Percentiles rank a stretch among this genome's conserved stretches.
These are phyloP conservation scores for Sceliomorpha sp. DNA, from an alignment of 2,888 invertebrate species.

Conservation along the genomic window DNA sequence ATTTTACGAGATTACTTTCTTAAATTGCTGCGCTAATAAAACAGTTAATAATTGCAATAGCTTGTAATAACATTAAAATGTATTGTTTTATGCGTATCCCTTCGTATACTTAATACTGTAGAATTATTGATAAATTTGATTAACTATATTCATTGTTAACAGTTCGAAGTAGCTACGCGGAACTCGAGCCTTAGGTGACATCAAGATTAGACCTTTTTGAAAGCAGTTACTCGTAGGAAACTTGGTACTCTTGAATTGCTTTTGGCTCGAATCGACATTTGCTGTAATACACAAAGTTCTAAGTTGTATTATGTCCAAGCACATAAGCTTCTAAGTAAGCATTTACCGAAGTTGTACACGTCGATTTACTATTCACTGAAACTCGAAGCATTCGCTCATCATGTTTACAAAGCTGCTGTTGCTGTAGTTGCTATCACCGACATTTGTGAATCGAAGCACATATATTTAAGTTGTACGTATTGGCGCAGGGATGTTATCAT, in stretches of 20 bases:
- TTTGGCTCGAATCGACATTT: constrained; percentile 35
- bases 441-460: too few relatives aligned
- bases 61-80: too few relatives aligned
- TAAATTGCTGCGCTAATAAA: too few relatives aligned
- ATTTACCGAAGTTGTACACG: constrained; percentile 13
- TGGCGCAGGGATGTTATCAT: too few relatives aligned
- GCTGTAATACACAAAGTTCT: constrained; percentile 38
- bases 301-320: constrained; percentile 41
- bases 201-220: constrained; percentile 40
- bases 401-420: not conserved
- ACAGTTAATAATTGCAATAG: too few relatives aligned
- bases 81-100: too few relatives aligned
- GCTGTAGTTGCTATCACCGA: not conserved
- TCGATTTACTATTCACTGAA: constrained; percentile 28
- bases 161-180: constrained; percentile 14
- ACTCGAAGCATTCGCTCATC: constrained; percentile 24
- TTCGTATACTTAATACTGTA: not conserved
- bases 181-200: constrained; percentile 29
- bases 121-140: constrained; percentile 11
- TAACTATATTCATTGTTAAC: constrained; percentile 22
- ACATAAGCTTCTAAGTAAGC: constrained; percentile 41
- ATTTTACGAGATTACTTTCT: too few relatives aligned
- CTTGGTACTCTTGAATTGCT: constrained; percentile 32
- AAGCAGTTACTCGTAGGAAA: constrained; percentile 36
- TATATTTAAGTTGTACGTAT: too few relatives aligned